Conservation (phyloP, 1,140 invertebrate species). For the Cheumatopsyche charites region DNA sequence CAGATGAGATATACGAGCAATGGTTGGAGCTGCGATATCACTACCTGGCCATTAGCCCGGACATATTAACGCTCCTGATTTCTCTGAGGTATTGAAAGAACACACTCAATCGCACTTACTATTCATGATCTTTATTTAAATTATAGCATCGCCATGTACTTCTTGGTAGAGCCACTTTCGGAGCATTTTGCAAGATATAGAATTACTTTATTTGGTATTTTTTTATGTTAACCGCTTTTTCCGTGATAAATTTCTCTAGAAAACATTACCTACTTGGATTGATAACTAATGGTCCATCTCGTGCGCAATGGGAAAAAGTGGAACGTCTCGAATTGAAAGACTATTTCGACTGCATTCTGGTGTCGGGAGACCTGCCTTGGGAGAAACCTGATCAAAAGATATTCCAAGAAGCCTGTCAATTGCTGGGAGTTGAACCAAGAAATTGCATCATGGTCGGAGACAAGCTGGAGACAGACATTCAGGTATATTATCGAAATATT, state of each 20-base stretch:
- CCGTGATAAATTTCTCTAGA: conserved; percentile 49
- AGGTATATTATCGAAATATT: conserved; percentile 53
- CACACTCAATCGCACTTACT: conserved; percentile 50
- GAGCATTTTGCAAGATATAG: too few relatives aligned
- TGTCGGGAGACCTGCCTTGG: conserved; percentile 82
- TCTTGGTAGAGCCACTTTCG: too few relatives aligned
- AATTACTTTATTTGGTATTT: neutral
- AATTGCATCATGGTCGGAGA: conserved; percentile 87
- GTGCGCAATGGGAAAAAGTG: conserved; percentile 87
- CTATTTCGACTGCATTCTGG: conserved; percentile 79
- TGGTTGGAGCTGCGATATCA: conserved; percentile 80
- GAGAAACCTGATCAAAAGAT: conserved; percentile 83
- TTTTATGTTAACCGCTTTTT: neutral
- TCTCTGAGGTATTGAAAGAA: conserved; percentile 60
- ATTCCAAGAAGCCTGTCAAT: conserved; percentile 76
- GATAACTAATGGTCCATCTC: conserved; percentile 83
- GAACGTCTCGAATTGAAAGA: conserved; percentile 67
- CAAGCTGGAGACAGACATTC: conserved; percentile 84
- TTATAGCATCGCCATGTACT: too few relatives aligned
- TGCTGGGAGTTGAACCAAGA: conserved; percentile 70
- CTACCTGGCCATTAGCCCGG: conserved; percentile 68
- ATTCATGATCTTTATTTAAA: too few relatives aligned
- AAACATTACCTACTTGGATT: conserved; percentile 76
- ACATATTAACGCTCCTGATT: conserved; percentile 69
- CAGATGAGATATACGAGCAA: conserved; percentile 71